Base-by-base conservation (phyloP, 2,797 vertebrate genomes). In the Glossophaga mutica region DNA sequence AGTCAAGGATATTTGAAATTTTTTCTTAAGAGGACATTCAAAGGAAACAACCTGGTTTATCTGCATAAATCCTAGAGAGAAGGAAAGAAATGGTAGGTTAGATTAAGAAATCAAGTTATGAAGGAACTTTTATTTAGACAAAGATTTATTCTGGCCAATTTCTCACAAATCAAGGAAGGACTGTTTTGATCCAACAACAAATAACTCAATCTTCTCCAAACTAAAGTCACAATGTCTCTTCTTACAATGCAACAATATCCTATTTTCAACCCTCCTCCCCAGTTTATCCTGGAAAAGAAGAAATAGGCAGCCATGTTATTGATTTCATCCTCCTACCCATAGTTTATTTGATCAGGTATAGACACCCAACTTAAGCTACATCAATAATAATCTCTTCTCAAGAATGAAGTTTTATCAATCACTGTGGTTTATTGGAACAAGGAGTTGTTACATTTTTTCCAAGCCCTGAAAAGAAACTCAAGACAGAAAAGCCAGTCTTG, bases 171-270 rank as follows among this genome's bases (percentile, higher is more conserved):
- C 9, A 18, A 71, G 16, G 24, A 21, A 12, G 70, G 83, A 77
- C 55, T 11, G 0, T 82, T 86, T 79, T 71, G n/a, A 74, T 19
- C 59, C 16, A 81, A 34, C 82, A 52, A 90, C 5, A 96, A 93
- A 77, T 55, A 26, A 65, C 12, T 74, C n/a, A 59, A 3, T 87
- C 95, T 96, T 92, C 46, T 94, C 37, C n/a, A 87, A 90, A 52
- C 12, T 39, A 55, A 94, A 81, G 8, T 52, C 11, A 78, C 26
- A 42, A 7, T 39, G 3, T 85, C 46, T 62, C 48, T 32, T 32
- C 21, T 94, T 83, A 71, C 5, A 19, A 22, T 48, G 15, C 6
- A 46, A 39, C 4, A 37, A 34, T 74, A 37, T 32, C 21, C 34
- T 90, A 57, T 86, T 42, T 5, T 55, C 39, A 86, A 21, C 3